Base-by-base conservation (phyloP, 1,140 invertebrate genomes). In the Lethocerus indicus region DNA sequence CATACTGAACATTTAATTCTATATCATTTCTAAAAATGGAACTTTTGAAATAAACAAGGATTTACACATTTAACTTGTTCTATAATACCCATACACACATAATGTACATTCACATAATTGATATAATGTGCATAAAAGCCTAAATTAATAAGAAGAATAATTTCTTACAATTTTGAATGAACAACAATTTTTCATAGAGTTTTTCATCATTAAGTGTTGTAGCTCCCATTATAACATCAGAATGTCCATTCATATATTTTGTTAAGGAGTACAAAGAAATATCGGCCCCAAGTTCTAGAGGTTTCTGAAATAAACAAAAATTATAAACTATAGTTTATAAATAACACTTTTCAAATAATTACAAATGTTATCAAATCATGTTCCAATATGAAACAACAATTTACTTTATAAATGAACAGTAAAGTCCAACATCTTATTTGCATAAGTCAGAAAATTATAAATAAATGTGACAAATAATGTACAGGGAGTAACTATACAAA, bases 161-260 rank as follows among this genome's bases (percentile, higher is more conserved):
- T n/a, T 39, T 60, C 63, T 66, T 71, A 91, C 88, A 73, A 63
- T 95, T 93, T 75, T 98, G 93, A 46, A 92, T 66, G 66, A 86
- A 96, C 54, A 77, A 72, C 13, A 98, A 62, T 61, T 72, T 73
- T 23, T 81, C 61, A 56, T 77, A 74, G 0, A 95, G 57, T 40
- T 78, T 76, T 46, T 84, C 75, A 59, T 78, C 71, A 54, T 79
- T 90, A 3, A 80, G 75, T 24, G 84, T 72, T 6, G 83, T 73
- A 7, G 85, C 81, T 3, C 95, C 95, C 95, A 98, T 98, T 1
- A 98, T 81, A 37, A 96, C 84, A 71, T 99, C 95, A 1, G 87
- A 84, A 65, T 98, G 94, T 0, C 94, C 95, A 67, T 98, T 98
- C 78, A 98, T 92, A 60, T 97, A 98, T 66, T 98, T 99, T 0